Evolutionary conservation across 2,888 invertebrate genomes (phyloP).

Genomic region (Elmis aenea): DNA sequence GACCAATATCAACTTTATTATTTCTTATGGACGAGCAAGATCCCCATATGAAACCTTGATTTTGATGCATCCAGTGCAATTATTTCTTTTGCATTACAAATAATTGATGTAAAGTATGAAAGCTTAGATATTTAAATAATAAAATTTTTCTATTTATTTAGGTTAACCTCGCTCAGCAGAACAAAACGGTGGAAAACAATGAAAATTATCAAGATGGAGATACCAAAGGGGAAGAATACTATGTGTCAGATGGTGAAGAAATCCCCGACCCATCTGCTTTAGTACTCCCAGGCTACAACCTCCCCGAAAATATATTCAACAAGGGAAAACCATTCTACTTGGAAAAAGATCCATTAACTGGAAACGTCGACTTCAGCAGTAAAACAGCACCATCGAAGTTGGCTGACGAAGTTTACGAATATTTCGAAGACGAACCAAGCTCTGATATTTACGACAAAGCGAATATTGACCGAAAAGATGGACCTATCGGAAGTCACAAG

Average conservation of each 20-base stretch:
- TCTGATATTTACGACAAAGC: slow-evolving; percentile 40
- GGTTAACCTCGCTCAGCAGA: not conserved
- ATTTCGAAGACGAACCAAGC: slow-evolving; percentile 33
- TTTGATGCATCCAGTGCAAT: too few relatives aligned
- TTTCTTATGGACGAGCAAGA: too few relatives aligned
- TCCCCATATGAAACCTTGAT: too few relatives aligned
- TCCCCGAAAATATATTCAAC: slow-evolving; percentile 59
- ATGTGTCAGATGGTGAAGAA: slow-evolving; percentile 30
- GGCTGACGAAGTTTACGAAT: slow-evolving; percentile 36
- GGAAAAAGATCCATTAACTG: slow-evolving; percentile 64
- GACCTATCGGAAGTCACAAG: slow-evolving; percentile 41
- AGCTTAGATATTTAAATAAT: not conserved
- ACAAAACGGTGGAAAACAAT: not conserved
- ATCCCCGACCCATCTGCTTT: slow-evolving; percentile 44
- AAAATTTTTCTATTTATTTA: not conserved
- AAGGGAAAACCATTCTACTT: slow-evolving; percentile 66
- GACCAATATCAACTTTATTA: too few relatives aligned
- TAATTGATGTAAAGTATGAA: too few relatives aligned
- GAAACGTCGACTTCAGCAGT: slow-evolving; percentile 58
- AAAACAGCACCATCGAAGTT: slow-evolving; percentile 46
- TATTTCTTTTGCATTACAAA: too few relatives aligned
- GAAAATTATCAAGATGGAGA: not conserved
- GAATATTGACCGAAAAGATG: slow-evolving; percentile 48
- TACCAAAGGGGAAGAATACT: not conserved
- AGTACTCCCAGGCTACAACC: slow-evolving; percentile 44